These are phyloP conservation scores for Momotus momota DNA, from an alignment of 2,797 vertebrate species.

Conservation along the genomic window DNA sequence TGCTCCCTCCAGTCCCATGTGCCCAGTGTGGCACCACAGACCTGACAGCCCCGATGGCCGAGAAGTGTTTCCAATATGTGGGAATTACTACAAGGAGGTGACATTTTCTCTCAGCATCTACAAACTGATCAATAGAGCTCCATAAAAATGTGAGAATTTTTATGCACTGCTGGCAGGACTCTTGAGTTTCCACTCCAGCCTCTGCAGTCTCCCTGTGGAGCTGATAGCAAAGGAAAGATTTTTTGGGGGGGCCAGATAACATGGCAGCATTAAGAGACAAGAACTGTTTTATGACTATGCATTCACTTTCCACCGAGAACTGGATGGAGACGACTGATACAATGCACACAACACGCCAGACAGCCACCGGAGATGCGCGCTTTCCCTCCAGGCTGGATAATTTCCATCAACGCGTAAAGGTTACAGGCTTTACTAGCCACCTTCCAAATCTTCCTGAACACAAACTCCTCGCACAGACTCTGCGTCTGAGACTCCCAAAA, in stretches of 20 bases:
- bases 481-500: not conserved
- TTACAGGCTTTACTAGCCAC: not conserved
- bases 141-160: not conserved
- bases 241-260: constrained; percentile 22
- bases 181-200: constrained; percentile 14
- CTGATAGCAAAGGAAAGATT: constrained; percentile 53
- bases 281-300: constrained; percentile 36
- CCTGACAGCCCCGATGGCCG: rapidly evolving
- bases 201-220: constrained; percentile 36
- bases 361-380: not conserved
- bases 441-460: not conserved
- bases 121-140: not conserved
- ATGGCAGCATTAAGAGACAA: constrained; percentile 28
- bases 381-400: constrained; percentile 33
- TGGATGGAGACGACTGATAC: not conserved
- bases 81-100: not conserved
- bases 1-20: not conserved
- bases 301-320: constrained; percentile 39
- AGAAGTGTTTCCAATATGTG: not conserved
- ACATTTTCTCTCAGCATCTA: constrained; percentile 7
- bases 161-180: constrained; percentile 22
- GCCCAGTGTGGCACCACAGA: rapidly evolving
- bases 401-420: not conserved
- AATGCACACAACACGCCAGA: constrained; percentile 15
- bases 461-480: not conserved